phyloP scores from a whole-genome alignment of 2,888 invertebrate species.

The Hypena proboscidalis region DNA sequence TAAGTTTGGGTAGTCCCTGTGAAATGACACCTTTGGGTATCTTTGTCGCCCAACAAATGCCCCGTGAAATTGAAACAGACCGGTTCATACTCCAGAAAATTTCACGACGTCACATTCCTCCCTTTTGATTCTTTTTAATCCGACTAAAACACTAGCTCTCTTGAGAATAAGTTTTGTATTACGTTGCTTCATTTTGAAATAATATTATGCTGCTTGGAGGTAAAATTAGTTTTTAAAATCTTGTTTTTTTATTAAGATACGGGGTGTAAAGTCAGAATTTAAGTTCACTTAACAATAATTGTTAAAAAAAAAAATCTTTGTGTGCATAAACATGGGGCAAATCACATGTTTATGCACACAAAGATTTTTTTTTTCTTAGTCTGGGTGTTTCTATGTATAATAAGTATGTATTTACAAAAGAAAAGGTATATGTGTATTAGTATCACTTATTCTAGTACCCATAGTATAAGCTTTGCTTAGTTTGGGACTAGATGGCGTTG shows the following conservation, averaged over 20 bases:
- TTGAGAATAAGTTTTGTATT: slow-evolving; percentile 2
- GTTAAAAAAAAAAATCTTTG: neutral
- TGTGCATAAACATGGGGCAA: too few species aligned
- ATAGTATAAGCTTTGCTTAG: too few species aligned
- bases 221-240: too few species aligned
- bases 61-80: slow-evolving; percentile 83
- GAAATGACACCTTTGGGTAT: slow-evolving; percentile 81
- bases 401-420: too few species aligned
- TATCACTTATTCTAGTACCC: too few species aligned
- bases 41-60: slow-evolving; percentile 80
- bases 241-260: too few species aligned
- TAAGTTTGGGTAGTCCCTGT: slow-evolving; percentile 72
- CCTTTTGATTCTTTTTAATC: slow-evolving; percentile 61
- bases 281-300: neutral
- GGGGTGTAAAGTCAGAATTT: neutral
- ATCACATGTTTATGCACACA: too few species aligned
- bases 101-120: slow-evolving; percentile 58
- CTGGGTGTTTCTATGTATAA: too few species aligned
- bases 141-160: slow-evolving; percentile 35
- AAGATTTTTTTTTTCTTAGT: too few species aligned
- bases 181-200: neutral
- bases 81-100: slow-evolving; percentile 68
- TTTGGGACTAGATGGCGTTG: too few species aligned
- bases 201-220: too few species aligned
- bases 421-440: too few species aligned